These are phyloP conservation scores for Heliconius sara DNA, from an alignment of 2,888 invertebrate species.

Conservation along the genomic window DNA sequence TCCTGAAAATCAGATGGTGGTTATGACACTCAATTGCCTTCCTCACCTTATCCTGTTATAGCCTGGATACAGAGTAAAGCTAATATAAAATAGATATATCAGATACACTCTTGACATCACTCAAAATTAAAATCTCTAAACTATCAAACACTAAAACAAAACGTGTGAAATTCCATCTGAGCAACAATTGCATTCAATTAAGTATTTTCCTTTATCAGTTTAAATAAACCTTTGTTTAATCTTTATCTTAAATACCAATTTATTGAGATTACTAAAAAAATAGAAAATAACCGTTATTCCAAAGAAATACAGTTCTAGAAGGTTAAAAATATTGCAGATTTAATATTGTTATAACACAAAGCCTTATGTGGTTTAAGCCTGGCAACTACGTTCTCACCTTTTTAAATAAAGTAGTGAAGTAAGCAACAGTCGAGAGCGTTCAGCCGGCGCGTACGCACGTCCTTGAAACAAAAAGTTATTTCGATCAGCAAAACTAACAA, in stretches of 20 bases:
- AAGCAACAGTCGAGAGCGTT: constrained; percentile 59
- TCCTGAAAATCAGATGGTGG: too few species aligned
- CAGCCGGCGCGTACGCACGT: constrained; percentile 57
- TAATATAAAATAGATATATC: background rate
- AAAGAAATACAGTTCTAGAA: constrained; percentile 36
- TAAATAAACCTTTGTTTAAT: constrained; percentile 65
- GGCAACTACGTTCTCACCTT: constrained; percentile 57
- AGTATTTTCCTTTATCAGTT: constrained; percentile 61
- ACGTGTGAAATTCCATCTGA: constrained; percentile 43
- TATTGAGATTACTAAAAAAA: constrained; percentile 21
- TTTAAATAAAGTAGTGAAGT: constrained; percentile 38
- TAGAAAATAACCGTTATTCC: constrained; percentile 35
- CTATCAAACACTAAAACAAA: constrained; percentile 3
- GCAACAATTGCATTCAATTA: constrained; percentile 62
- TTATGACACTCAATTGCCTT: too few species aligned
- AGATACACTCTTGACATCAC: background rate
- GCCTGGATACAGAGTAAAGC: too few species aligned
- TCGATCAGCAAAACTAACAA: constrained; percentile 35
- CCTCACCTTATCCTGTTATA: too few species aligned
- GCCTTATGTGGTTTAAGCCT: constrained; percentile 57
- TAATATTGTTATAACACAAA: constrained; percentile 51
- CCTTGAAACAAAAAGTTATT: constrained; percentile 10
- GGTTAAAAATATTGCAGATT: constrained; percentile 16
- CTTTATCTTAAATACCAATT: constrained; percentile 54
- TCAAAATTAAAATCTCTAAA: background rate